Evolutionary conservation across 1,140 invertebrate genomes (phyloP).

Genomic region (Drosophila nigrodunni): DNA sequence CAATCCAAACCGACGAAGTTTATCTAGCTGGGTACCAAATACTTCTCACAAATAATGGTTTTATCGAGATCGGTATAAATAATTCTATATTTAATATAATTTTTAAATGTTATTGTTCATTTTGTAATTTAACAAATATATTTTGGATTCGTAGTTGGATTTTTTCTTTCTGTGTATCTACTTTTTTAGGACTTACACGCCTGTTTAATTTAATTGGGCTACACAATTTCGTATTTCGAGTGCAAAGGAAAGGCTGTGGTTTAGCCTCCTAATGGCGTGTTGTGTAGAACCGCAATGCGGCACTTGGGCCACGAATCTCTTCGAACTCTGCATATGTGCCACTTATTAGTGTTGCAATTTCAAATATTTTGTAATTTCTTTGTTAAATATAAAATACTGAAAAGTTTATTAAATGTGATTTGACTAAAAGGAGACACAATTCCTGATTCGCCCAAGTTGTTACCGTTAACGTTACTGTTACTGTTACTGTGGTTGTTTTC

Average conservation of each 20-base stretch:
- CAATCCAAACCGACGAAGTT: not conserved
- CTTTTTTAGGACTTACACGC: slow-evolving; percentile 45
- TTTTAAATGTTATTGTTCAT: too few relatives aligned
- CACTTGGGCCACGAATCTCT: slow-evolving; percentile 10
- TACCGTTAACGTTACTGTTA: slow-evolving; percentile 65
- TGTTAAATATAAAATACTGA: too few relatives aligned
- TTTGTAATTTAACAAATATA: too few relatives aligned
- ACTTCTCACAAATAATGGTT: too few relatives aligned
- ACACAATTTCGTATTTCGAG: slow-evolving; percentile 41
- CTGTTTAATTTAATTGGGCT: slow-evolving; percentile 34
- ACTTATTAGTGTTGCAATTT: slow-evolving; percentile 32
- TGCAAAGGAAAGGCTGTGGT: slow-evolving; percentile 43
- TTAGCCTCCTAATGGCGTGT: slow-evolving; percentile 65
- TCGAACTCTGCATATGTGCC: slow-evolving; percentile 10
- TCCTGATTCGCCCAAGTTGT: slow-evolving; percentile 74
- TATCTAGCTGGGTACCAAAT: too few relatives aligned
- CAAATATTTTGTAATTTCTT: too few relatives aligned
- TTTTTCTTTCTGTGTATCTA: too few relatives aligned
- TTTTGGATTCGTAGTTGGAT: too few relatives aligned
- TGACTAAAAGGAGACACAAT: slow-evolving; percentile 13
- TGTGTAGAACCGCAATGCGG: slow-evolving; percentile 36
- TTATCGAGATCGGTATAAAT: too few relatives aligned
- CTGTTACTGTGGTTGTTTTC: slow-evolving; percentile 76
- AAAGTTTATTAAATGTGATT: too few relatives aligned
- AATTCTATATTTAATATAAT: too few relatives aligned